phyloP scores from a whole-genome alignment of 2,888 invertebrate species.

The Geotrupes spiniger region DNA sequence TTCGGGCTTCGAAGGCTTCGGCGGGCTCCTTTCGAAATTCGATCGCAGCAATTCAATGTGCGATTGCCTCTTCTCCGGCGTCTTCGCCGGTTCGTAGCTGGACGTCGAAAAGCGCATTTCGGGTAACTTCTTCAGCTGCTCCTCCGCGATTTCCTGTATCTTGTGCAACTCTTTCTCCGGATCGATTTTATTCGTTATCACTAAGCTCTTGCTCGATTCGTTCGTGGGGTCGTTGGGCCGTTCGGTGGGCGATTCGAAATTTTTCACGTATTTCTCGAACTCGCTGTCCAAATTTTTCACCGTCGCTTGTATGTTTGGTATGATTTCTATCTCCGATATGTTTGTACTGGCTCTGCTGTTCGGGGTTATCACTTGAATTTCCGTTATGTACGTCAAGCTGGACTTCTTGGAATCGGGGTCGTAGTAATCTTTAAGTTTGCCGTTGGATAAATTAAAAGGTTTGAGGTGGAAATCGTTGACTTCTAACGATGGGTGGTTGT shows the following conservation, averaged over 20 bases:
- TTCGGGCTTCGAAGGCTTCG: conserved; percentile 44
- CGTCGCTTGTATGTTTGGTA: conserved; percentile 43
- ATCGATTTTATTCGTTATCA: conserved; percentile 33
- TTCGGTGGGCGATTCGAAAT: conserved; percentile 36
- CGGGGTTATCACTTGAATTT: conserved; percentile 67
- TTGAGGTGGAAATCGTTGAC: conserved; percentile 7
- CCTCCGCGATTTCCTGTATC: conserved; percentile 48
- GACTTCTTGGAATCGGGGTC: conserved; percentile 29
- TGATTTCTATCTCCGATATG: conserved; percentile 40
- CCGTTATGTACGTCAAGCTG: conserved; percentile 64
- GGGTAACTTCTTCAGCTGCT: conserved; percentile 49
- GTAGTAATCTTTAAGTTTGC: conserved; percentile 10
- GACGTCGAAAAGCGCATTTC: conserved; percentile 64
- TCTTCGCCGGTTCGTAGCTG: conserved; percentile 60
- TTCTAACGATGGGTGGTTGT: background rate
- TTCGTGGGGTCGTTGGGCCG: background rate
- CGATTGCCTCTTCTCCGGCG: conserved; percentile 59
- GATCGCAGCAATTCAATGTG: conserved; percentile 55
- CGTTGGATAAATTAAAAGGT: conserved; percentile 14
- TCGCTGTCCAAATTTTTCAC: conserved; percentile 46
- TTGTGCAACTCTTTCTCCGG: conserved; percentile 44
- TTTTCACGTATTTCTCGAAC: conserved; percentile 46
- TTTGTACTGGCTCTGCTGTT: conserved; percentile 35
- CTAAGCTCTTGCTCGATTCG: background rate
- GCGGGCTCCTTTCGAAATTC: conserved; percentile 52